Base-by-base conservation (phyloP, 2,113 vertebrate species). In the Probosciger aterrimus region DNA sequence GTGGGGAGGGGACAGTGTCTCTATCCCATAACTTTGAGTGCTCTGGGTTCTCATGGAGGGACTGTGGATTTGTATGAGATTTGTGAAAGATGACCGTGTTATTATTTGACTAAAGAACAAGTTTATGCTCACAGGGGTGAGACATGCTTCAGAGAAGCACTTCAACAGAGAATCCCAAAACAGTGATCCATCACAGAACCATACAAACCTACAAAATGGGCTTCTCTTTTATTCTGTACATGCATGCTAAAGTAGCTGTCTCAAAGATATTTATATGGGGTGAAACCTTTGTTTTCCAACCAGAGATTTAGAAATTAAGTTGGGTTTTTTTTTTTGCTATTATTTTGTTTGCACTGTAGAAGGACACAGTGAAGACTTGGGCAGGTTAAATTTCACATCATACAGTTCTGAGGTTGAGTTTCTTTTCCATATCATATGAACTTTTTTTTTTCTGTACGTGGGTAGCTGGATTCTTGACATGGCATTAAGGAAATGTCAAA, bases 401-500 rank as follows among this genome's bases (percentile, higher is more conserved):
- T 30, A 2, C 16, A 7, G 5, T 62, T 93, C 43, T 68, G 43
- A 71, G 18, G 18, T 35, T 81, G 57, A 70, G 10, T 82, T 77
- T 92, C 47, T 86, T 47, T 50, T 81, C 37, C 16, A 10, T 79
- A 79, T 87, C 39, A 60, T 82, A 25, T 4, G 18, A 67, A 14
- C 6, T 25, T 47, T 88, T 79, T n/a, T 91, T 64, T 65, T 67
- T 62, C 39, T 41, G 4, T 11, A 33, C 28, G 5, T 78, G 43
- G 64, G 47, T 83, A 81, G 33, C 43, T 82, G 24, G 28, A 73
- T 91, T 81, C 83, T 92, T 87, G 83, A 71, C 80, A 69, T 91
- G 63, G 57, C 63, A 92, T 95, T 94, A 94, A 91, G 62, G 80
- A 90, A 96, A 67, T 86, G 91, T 60, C 93, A 94, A 82, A 93